Conservation (phyloP, 2,888 invertebrate species). For the Cynaeus angustus region DNA sequence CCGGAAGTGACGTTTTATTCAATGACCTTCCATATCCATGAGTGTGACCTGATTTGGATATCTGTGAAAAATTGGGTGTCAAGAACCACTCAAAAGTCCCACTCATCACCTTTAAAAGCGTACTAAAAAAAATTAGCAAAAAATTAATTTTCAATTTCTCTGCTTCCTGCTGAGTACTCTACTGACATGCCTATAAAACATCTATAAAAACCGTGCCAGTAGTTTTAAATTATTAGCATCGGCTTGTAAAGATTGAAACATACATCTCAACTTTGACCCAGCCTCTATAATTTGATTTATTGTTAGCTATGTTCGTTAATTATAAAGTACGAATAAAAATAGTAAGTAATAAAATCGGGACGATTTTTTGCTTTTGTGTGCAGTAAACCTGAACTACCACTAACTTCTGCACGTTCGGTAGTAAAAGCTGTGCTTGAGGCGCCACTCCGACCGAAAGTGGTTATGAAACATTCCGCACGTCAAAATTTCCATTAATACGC, state of each 20-base stretch:
- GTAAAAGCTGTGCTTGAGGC: constrained; percentile 25
- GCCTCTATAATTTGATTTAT: constrained; percentile 7
- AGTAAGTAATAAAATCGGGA: too few relatives aligned
- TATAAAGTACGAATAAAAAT: too few relatives aligned
- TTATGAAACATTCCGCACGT: constrained; percentile 16
- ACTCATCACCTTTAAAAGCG: too few relatives aligned
- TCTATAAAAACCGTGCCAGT: background rate
- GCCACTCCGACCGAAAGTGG: constrained; percentile 7
- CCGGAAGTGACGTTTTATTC: too few relatives aligned
- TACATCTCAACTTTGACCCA: constrained; percentile 6
- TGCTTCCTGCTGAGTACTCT: too few relatives aligned
- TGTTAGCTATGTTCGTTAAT: background rate
- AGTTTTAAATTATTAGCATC: background rate
- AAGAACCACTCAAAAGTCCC: too few relatives aligned
- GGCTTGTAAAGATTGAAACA: background rate
- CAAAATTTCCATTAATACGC: constrained; percentile 1
- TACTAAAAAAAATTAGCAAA: too few relatives aligned
- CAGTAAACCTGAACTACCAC: background rate
- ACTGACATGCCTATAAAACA: too few relatives aligned
- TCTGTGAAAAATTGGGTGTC: too few relatives aligned
- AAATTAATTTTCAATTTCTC: too few relatives aligned
- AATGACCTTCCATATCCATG: too few relatives aligned
- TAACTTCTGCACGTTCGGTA: constrained; percentile 11
- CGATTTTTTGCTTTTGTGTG: constrained; percentile 7
- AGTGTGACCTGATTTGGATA: too few relatives aligned